A percentile compares a stretch with the other conserved stretches of the same genome.
phyloP scores from a whole-genome alignment of 2,797 vertebrate species.

The Gallinago nigripennis region DNA sequence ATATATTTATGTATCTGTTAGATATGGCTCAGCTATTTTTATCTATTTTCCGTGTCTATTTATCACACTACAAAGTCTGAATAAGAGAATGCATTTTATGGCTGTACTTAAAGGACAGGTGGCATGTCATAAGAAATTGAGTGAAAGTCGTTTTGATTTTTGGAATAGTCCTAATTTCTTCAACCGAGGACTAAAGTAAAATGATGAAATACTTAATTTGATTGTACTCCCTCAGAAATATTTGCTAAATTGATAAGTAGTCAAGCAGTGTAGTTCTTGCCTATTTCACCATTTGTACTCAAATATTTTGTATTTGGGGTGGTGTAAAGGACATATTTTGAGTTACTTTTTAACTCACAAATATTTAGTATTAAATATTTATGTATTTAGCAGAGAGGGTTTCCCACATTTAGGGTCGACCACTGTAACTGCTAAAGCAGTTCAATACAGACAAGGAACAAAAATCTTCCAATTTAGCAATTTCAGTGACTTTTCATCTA shows the following conservation, averaged over 20 bases:
- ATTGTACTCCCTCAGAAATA: not conserved
- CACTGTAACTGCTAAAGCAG: not conserved
- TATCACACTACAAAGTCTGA: not conserved
- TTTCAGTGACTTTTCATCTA: not conserved
- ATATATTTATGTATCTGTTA: not conserved
- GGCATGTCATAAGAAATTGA: not conserved
- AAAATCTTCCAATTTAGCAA: not conserved
- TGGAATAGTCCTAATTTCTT: not conserved
- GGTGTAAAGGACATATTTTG: not conserved
- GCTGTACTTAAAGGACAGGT: not conserved
- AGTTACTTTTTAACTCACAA: not conserved
- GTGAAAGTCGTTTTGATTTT: not conserved
- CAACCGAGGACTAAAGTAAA: not conserved
- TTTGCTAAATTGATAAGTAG: not conserved
- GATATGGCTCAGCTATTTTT: not conserved
- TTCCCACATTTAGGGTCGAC: not conserved
- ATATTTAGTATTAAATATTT: not conserved
- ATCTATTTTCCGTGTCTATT: fast-evolving
- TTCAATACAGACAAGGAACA: not conserved
- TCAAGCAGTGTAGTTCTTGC: not conserved
- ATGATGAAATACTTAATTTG: not conserved
- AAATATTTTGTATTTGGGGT: not conserved
- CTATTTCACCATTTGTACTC: not conserved
- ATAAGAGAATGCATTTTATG: not conserved
- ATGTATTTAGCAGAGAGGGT: not conserved